phyloP scores from a whole-genome alignment of 2,888 invertebrate genomes.

The Oscheius myriophilus region DNA sequence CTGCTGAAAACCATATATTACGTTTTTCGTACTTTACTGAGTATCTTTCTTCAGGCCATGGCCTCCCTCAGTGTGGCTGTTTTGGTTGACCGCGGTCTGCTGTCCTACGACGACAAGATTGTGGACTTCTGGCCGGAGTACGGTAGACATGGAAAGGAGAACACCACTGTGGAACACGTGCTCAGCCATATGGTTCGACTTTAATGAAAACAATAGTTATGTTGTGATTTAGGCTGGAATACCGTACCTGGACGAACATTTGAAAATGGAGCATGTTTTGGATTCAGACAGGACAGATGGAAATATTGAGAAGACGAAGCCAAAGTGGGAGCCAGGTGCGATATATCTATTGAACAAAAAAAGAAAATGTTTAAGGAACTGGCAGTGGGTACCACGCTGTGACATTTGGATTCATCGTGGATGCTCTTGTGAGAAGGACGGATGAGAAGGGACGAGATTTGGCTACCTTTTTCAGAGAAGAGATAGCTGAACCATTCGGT shows the following conservation, averaged over 20 bases:
- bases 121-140: slow-evolving; percentile 72
- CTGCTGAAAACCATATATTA: background rate
- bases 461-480: slow-evolving; percentile 67
- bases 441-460: slow-evolving; percentile 56
- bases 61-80: slow-evolving; percentile 63
- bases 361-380: slow-evolving; percentile 32
- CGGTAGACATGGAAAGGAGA: slow-evolving; percentile 71
- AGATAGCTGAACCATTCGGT: slow-evolving; percentile 59
- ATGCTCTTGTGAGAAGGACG: slow-evolving; percentile 50
- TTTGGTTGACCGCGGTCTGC: slow-evolving; percentile 71
- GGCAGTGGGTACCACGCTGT: slow-evolving; percentile 71
- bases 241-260: slow-evolving; percentile 3
- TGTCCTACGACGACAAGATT: slow-evolving; percentile 70
- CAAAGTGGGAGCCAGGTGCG: slow-evolving; percentile 70
- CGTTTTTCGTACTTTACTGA: background rate
- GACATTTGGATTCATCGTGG: slow-evolving; percentile 70
- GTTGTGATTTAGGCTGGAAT: background rate
- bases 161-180: slow-evolving; percentile 71
- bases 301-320: slow-evolving; percentile 57
- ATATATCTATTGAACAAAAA: slow-evolving; percentile 17
- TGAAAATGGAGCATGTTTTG: slow-evolving; percentile 9
- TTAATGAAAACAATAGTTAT: background rate
- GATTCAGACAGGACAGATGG: slow-evolving; percentile 3
- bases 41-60: slow-evolving; percentile 44
- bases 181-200: slow-evolving; percentile 70